Conservation (phyloP, 2,888 invertebrate genomes). For the Polietes domitor region DNA sequence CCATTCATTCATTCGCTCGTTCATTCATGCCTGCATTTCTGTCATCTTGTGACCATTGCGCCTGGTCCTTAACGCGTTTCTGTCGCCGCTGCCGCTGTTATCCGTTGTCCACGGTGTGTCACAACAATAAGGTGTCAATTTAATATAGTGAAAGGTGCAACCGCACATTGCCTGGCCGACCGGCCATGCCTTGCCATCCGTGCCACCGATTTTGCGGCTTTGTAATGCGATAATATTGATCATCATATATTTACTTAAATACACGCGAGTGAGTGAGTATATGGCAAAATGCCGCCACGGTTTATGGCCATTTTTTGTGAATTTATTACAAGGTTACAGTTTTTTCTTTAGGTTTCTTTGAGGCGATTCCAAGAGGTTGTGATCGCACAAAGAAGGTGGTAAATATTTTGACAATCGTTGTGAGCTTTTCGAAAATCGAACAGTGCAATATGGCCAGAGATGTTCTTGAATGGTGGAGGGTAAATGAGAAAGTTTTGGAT, state of each 20-base stretch:
- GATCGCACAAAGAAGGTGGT: slow-evolving; percentile 54
- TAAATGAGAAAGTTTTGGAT: too few species aligned
- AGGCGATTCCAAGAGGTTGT: not conserved
- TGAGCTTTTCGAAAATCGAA: not conserved
- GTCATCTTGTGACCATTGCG: not conserved
- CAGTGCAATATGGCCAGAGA: too few species aligned
- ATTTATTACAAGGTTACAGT: slow-evolving; percentile 61
- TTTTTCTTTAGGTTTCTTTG: not conserved
- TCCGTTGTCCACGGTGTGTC: slow-evolving; percentile 12
- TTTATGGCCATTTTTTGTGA: slow-evolving; percentile 56
- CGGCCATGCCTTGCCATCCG: too few species aligned
- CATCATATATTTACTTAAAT: slow-evolving; percentile 34
- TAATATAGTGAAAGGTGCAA: slow-evolving; percentile 76
- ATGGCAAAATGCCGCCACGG: slow-evolving; percentile 45
- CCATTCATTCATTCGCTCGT: not conserved
- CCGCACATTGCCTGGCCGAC: slow-evolving; percentile 45
- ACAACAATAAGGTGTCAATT: slow-evolving; percentile 77
- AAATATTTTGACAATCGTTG: slow-evolving; percentile 64
- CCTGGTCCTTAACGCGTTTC: not conserved
- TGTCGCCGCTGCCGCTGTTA: not conserved
- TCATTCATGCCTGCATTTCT: slow-evolving; percentile 1
- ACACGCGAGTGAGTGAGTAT: too few species aligned
- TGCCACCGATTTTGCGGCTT: slow-evolving; percentile 19
- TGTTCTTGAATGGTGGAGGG: too few species aligned
- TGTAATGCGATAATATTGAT: slow-evolving; percentile 36